Base-by-base conservation (phyloP, 2,888 invertebrate species). In the Brachyptera risi region DNA sequence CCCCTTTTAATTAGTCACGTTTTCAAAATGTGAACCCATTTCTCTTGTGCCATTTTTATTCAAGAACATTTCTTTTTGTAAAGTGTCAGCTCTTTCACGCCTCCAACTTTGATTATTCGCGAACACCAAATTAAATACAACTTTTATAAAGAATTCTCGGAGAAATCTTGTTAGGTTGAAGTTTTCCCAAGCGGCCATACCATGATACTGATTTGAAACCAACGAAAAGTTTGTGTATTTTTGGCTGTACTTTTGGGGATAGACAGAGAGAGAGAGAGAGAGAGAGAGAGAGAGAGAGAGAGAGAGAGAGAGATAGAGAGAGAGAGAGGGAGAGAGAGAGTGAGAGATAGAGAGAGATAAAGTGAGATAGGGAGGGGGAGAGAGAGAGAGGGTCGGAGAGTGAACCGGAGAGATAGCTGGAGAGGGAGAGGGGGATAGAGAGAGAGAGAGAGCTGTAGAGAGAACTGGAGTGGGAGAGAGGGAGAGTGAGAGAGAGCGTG, bases 101-200 rank as follows among this genome's bases (percentile, higher is more conserved):
- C 54, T 54, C 54, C 35, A 37, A 35, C 54, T 54, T 19, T 54
- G 31, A 54, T 54, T 35, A 35, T 44, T 35, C 54, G 35, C 5
- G 37, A 11, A 37, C 17, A 54, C 35, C 35, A 54, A 54, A 54
- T 54, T 54, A 54, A 54, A 54, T 54, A 54, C 54, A 54, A 54
- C 54, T 54, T n/a, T 54, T 37, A 54, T 35, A 35, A 54, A 54
- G 54, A 54, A 54, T 54, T 54, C n/a, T 54, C 35, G n/a, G 37
- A 54, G 54, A 54, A 54, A 54, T 35, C 54, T 54, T 54, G 35
- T 54, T 54, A 54, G 21, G 37, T 31, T 9, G 24, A 54, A 54
- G 54, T 54, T 54, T 44, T 44, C n/a, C 19, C 11, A 54, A 54
- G 19, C 47, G 17, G 42, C 19, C 50, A 37, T 35, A 27, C 37